Conservation (phyloP, 2,113 vertebrate genomes). For the Ptilorrhoa leucosticta region DNA sequence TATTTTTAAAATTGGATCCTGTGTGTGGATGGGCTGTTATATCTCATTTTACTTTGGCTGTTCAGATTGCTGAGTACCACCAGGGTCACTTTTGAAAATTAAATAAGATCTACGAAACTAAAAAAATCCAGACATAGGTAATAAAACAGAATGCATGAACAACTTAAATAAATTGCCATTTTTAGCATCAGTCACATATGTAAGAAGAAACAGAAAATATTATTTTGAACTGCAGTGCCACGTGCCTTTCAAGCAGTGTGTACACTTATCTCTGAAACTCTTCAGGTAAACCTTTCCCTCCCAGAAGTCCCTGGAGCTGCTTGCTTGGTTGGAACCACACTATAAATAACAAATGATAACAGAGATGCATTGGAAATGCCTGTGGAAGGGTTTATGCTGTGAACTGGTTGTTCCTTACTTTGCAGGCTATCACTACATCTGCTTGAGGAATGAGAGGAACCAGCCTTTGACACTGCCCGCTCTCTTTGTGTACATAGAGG, state of each 20-base stretch:
- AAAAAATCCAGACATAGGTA: neutral
- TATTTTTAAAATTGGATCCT: neutral
- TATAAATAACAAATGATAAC: neutral
- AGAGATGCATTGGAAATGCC: neutral
- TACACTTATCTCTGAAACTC: neutral
- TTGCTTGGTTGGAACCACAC: neutral
- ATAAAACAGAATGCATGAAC: neutral
- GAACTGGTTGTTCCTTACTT: neutral
- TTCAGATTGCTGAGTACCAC: neutral
- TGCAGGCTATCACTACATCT: constrained; percentile 93
- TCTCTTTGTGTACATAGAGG: constrained; percentile 93
- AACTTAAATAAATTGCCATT: neutral
- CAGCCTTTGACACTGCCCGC: constrained; percentile 87
- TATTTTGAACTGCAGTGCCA: neutral
- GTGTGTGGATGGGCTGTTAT: neutral
- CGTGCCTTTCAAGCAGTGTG: neutral
- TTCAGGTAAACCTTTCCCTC: neutral
- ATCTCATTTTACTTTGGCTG: neutral
- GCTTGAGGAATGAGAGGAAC: constrained; percentile 93
- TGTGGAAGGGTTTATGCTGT: neutral
- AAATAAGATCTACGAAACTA: neutral
- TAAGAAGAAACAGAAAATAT: neutral
- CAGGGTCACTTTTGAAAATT: neutral
- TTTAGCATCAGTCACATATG: neutral
- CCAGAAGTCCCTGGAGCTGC: neutral